Percentiles rank a stretch among this genome's conserved stretches.
phyloP scores from a whole-genome alignment of 2,888 invertebrate species.

The Cryptus viduatorius region DNA sequence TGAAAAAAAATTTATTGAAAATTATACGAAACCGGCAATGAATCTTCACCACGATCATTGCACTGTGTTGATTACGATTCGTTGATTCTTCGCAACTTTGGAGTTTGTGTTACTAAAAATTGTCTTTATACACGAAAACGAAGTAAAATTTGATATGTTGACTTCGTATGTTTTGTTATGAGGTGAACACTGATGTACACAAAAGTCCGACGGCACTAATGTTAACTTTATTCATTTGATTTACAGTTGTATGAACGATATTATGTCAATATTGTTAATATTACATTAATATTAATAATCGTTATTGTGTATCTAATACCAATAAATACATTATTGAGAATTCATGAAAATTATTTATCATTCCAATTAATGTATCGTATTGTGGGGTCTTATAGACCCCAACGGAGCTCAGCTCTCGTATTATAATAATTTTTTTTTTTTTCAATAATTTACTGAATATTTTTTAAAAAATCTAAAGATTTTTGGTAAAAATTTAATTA shows the following conservation, averaged over 20 bases:
- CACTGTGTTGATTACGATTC: constrained; percentile 34
- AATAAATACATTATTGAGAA: constrained; percentile 15
- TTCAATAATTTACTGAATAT: too few relatives aligned
- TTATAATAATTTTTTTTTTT: too few relatives aligned
- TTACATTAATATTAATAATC: constrained; percentile 47
- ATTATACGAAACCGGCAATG: constrained; percentile 16
- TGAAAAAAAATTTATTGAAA: not conserved
- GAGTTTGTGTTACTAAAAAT: not conserved
- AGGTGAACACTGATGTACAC: constrained; percentile 28
- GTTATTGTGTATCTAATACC: constrained; percentile 17
- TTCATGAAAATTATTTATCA: constrained; percentile 1
- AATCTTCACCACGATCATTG: constrained; percentile 60
- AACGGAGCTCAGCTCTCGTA: too few relatives aligned
- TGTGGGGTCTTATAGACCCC: too few relatives aligned
- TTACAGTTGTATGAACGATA: constrained; percentile 16
- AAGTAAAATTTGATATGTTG: not conserved
- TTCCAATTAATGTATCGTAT: not conserved
- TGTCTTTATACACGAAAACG: not conserved
- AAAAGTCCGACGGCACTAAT: constrained; percentile 65
- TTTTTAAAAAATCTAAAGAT: too few relatives aligned
- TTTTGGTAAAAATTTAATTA: too few relatives aligned
- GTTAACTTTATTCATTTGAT: constrained; percentile 24
- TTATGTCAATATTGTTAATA: constrained; percentile 37
- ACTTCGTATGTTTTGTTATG: not conserved
- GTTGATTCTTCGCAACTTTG: constrained; percentile 12